Evolutionary conservation across 2,113 vertebrate species (phyloP).

Genomic region (Choloepus hoffmanni): DNA sequence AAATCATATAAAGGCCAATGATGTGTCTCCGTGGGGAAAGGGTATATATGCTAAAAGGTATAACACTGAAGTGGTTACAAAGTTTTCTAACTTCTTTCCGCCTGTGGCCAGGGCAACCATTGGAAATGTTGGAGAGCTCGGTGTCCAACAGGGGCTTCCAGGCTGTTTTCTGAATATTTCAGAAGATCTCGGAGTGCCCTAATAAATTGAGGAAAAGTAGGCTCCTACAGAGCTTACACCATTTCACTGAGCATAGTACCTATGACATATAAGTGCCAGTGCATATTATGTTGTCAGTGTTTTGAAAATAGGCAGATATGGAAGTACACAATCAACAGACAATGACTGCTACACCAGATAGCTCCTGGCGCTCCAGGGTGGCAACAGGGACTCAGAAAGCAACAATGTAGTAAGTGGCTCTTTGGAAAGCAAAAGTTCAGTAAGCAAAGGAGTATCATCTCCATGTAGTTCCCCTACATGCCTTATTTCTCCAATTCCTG

Average conservation of each 20-base stretch:
- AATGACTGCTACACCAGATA: not conserved
- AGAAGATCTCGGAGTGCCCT: not conserved
- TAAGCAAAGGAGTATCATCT: not conserved
- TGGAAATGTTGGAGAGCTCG: not conserved
- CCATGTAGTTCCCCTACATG: not conserved
- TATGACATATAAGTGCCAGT: not conserved
- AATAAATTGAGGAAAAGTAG: constrained; percentile 17
- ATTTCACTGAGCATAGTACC: not conserved
- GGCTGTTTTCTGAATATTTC: constrained; percentile 31
- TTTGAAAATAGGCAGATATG: not conserved
- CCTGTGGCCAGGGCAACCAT: not conserved
- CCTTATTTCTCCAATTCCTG: not conserved
- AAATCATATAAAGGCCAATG: not conserved
- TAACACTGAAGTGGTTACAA: not conserved
- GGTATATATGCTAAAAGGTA: not conserved
- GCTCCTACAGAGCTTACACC: not conserved
- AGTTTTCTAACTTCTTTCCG: not conserved
- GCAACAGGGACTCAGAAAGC: not conserved
- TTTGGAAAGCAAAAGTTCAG: not conserved
- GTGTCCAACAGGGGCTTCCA: not conserved
- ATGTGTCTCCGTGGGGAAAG: not conserved
- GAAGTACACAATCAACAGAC: not conserved
- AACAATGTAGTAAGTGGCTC: not conserved
- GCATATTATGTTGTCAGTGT: not conserved
- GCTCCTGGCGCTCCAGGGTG: not conserved